These are phyloP conservation scores for Germaria angustata DNA, from an alignment of 2,888 invertebrate species.

Conservation along the genomic window DNA sequence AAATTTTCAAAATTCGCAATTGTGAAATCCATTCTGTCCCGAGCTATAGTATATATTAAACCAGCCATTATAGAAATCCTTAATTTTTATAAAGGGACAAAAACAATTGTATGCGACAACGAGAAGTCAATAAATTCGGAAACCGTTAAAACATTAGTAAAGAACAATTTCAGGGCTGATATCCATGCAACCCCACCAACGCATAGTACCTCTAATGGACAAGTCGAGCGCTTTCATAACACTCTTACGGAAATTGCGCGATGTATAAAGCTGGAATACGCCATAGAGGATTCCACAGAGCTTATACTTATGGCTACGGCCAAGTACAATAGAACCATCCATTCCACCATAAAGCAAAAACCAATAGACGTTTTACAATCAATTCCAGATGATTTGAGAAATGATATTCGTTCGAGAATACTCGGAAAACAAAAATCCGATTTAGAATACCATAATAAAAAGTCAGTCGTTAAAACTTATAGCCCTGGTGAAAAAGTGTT, in stretches of 20 bases:
- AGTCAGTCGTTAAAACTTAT: constrained; percentile 9
- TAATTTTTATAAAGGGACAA: no score
- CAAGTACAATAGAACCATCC: constrained; percentile 56
- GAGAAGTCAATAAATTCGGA: constrained; percentile 1
- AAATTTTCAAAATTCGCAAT: no score
- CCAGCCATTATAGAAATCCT: no score
- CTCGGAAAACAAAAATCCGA: no score
- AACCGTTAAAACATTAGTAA: background rate
- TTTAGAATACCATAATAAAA: background rate
- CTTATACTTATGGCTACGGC: constrained; percentile 32
- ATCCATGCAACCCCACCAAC: background rate
- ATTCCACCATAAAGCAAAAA: constrained; percentile 46
- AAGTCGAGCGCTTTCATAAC: constrained; percentile 65
- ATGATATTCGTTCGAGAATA: no score
- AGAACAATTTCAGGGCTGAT: constrained; percentile 5
- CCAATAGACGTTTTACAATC: constrained; percentile 27
- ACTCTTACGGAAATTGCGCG: constrained; percentile 65
- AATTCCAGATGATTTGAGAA: background rate
- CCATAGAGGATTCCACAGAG: background rate
- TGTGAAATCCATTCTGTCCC: no score
- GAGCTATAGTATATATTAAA: no score
- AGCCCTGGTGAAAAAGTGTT: background rate
- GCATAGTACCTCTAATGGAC: constrained; percentile 59
- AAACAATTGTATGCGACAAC: no score
- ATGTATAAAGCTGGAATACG: constrained; percentile 19